phyloP scores from a whole-genome alignment of 2,113 vertebrate genomes.

The Lepidiolamprologus cunningtoni region DNA sequence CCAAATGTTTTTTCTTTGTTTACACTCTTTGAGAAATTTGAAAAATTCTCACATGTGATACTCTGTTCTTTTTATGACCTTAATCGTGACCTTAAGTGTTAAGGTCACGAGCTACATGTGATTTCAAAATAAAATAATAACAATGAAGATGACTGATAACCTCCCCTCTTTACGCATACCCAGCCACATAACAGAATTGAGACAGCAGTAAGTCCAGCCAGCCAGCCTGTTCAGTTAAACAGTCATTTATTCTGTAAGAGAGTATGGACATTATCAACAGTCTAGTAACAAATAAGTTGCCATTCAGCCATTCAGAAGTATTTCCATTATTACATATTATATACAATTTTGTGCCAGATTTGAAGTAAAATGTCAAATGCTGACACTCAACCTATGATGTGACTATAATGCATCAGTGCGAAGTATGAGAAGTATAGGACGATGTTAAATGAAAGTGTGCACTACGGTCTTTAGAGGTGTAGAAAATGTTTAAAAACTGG shows the following conservation, averaged over 20 bases:
- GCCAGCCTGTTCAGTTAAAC: not conserved
- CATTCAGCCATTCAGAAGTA: slow-evolving; percentile 10
- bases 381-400: not conserved
- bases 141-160: not conserved
- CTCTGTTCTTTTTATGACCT: not conserved
- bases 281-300: slow-evolving; percentile 14
- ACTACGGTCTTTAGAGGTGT: not conserved
- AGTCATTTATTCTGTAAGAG: slow-evolving; percentile 43
- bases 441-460: not conserved
- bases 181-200: not conserved
- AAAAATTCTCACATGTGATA: not conserved
- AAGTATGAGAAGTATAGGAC: not conserved
- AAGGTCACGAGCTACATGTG: not conserved
- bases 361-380: not conserved
- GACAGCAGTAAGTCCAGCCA: not conserved
- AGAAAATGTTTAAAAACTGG: not conserved
- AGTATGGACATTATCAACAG: slow-evolving; percentile 4
- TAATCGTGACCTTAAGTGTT: not conserved
- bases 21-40: not conserved
- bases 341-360: not conserved
- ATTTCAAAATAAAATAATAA: not conserved
- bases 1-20: not conserved
- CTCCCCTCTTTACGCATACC: not conserved
- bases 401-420: not conserved
- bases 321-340: not conserved